phyloP scores from a whole-genome alignment of 2,888 invertebrate species.

The Zaprionus obscuricornis region DNA sequence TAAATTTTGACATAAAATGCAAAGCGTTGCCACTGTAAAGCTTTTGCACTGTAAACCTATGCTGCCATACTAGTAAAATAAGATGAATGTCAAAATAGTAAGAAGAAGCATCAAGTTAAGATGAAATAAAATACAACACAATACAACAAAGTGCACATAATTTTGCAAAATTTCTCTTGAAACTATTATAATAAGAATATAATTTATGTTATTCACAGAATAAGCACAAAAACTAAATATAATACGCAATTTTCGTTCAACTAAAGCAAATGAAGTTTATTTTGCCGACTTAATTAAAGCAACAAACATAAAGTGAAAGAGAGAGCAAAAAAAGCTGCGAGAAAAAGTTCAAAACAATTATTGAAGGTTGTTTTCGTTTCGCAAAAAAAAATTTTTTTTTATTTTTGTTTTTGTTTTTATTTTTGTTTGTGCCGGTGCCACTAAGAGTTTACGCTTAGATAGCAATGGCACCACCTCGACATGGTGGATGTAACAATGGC shows the following conservation, averaged over 20 bases:
- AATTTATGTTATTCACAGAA: background rate
- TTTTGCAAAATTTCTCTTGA: slow-evolving; percentile 12
- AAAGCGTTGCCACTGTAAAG: slow-evolving; percentile 7
- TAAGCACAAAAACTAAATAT: background rate
- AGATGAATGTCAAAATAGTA: slow-evolving; percentile 1
- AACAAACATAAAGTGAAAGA: background rate
- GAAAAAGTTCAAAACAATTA: slow-evolving; percentile 13
- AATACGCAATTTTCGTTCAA: background rate
- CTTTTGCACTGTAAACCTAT: background rate
- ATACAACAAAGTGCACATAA: slow-evolving; percentile 25
- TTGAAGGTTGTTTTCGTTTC: slow-evolving; percentile 5
- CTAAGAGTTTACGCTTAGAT: slow-evolving; percentile 11
- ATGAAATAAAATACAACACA: slow-evolving; percentile 17
- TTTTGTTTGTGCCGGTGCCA: slow-evolving; percentile 25
- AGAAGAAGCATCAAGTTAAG: slow-evolving; percentile 13
- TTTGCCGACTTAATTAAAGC: no score
- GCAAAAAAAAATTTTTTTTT: no score
- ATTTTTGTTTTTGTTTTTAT: background rate
- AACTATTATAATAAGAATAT: slow-evolving; percentile 4
- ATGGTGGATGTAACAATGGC: slow-evolving; percentile 38
- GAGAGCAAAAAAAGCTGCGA: slow-evolving; percentile 1
- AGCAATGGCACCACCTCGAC: slow-evolving; percentile 51
- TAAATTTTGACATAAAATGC: no score
- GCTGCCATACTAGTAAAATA: slow-evolving; percentile 17
- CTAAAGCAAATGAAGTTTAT: no score